Evolutionary conservation across 1,140 invertebrate species (phyloP), one percentile per base, ranked within the genome.

Genomic region (Sarcophaga peregrina): DNA sequence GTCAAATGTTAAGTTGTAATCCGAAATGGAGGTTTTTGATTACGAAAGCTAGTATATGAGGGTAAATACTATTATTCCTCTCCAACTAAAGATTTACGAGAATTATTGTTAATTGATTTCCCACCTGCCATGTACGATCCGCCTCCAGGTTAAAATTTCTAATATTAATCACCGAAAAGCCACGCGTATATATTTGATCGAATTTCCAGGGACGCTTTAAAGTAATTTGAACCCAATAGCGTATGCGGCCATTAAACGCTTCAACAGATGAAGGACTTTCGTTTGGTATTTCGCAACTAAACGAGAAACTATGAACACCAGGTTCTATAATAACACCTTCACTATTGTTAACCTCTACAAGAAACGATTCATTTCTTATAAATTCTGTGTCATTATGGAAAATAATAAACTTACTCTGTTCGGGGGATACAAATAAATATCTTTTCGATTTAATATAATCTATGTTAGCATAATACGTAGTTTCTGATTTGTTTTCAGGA

Each of bases 191-290:
- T 84, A 94, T 93, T 84, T 95, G 92, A 91, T 96, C 95, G 85
- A 94, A 94, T 80, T 94, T 94, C 95, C 95, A 96, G 46, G 95
- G 94, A 48, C 95, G 92, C 87, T 95, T 93, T 83, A 96, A 89
- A 13, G 82, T 84, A 6, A 90, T 95, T 90, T 94, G 95, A 4
- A 94, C 91, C 84, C 91, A 93, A 86, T 96, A 95, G 17, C 94
- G 91, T 80, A 95, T 91, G 83, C 92, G 92, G 1, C 95, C 95
- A 85, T 93, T 92, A 62, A 93, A 92, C 0, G 94, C 94, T 86
- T 95, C 94, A 90, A 95, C 95, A 37, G 94, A 95, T 68, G 94
- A 93, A 8, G 94, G 94, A 81, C 94, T 90, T 82, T 91, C 91
- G 17, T 87, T 86, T 25, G 94, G 93, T 73, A 94, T 86, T 37